Base-by-base conservation (phyloP, 2,888 invertebrate genomes). In the Anticlea derivata region DNA sequence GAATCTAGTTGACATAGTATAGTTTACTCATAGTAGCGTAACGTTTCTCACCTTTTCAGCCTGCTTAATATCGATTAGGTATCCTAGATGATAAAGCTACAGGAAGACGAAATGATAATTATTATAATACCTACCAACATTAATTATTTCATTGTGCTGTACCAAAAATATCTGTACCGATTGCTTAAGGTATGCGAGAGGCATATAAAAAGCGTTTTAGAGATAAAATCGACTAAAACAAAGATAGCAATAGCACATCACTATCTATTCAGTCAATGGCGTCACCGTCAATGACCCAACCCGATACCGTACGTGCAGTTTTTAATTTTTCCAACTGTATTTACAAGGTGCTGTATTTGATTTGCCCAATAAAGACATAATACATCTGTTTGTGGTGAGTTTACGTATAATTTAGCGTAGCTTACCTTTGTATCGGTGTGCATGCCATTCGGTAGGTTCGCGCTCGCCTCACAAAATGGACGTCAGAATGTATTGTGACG, bases 401-500 rank as follows among this genome's bases (percentile, higher is more conserved):
- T 39, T 53, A 24, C 7, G 20, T 22, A 8, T 3, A 24, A 38
- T 37, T 34, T 7, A n/a, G 22, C n/a, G 13, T 7, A 22, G n/a
- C 11, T 35, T 29, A 29, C 0, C 39, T 17, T 12, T 7, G 4
- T 37, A 12, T 2, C 17, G 8, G 12, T 35, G 17, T 44, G 26
- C 24, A 48, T 24, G 26, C 8, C 30, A 39, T 34, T 53, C 20
- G 34, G 26, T 39, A 39, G 38, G 49, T 67, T 74, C 63, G 58
- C 59, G 70, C 68, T 71, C 70, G 65, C 69, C 41, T 41, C 74
- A 87, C 88, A 89, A 88, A 86, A 88, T 89, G 88, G 88, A 87
- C 87, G 88, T 86, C 88, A 80, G 63, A 72, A 69, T 73, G 71
- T 76, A 73, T 80, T 80, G 83, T 86, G 83, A 81, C 83, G 80